Percentiles rank a stretch among this genome's conserved stretches.
Evolutionary conservation across 1,140 invertebrate genomes (phyloP).

Genomic region (Hirudo medicinalis): DNA sequence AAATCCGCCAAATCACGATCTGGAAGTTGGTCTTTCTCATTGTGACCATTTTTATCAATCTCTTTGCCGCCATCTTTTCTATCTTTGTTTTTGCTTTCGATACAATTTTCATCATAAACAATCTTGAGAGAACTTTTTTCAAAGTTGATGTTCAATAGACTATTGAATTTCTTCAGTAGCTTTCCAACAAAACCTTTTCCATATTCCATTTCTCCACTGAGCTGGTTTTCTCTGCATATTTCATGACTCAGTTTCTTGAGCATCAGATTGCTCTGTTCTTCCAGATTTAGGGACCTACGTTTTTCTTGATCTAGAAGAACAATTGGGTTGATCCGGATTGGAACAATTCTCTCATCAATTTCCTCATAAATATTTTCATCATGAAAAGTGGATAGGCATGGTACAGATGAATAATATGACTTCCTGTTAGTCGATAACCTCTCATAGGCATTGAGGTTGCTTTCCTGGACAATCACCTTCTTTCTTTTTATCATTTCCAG

Average conservation of each 20-base stretch:
- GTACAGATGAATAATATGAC: conserved; percentile 1
- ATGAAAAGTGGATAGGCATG: not conserved
- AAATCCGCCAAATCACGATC: not conserved
- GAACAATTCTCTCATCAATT: not conserved
- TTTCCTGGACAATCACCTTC: no score
- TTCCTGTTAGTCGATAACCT: no score
- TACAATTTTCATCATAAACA: not conserved
- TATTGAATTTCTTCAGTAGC: not conserved
- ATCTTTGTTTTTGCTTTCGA: not conserved
- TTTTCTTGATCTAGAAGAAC: not conserved
- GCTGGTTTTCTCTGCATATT: not conserved
- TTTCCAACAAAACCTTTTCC: conserved; percentile 9
- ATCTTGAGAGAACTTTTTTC: not conserved
- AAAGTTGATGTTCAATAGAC: not conserved
- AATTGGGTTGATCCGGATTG: not conserved
- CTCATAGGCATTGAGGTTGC: no score
- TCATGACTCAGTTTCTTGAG: conserved; percentile 8
- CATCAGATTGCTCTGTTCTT: not conserved
- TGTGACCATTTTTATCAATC: not conserved
- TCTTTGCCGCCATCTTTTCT: not conserved
- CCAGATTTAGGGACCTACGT: not conserved
- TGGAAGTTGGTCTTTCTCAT: not conserved
- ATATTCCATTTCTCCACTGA: conserved; percentile 3
- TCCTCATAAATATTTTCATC: not conserved
- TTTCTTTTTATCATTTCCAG: no score